Base-by-base conservation (phyloP, 1,140 invertebrate species). In the Formica selysi region DNA sequence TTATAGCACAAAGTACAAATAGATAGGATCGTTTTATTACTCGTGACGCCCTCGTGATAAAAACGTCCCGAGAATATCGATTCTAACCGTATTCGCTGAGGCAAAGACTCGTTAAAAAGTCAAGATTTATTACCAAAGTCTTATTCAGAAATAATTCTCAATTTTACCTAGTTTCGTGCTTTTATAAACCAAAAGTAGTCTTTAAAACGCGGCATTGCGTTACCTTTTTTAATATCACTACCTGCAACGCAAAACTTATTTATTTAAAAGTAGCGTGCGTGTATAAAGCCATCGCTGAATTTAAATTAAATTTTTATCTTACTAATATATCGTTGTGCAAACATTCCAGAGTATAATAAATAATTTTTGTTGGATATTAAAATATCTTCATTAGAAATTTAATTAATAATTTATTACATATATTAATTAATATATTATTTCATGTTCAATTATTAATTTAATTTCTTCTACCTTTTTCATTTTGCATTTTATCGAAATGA, bases 21-120 rank as follows among this genome's bases (percentile, higher is more conserved):
- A 48, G 26, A 83, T 3, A 41, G 5, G 13, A 29, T 48, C 41
- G 19, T 86, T 76, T 86, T 76, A 88, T 87, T 73, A 41, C 41
- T 71, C 36, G 29, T 26, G 73, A 54, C 36, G 29, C 38, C 48
- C 41, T 26, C 8, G 13, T 16, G 26, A 85, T 57, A 86, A 89
- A 57, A 86, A 64, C 29, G 41, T 71, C 65, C 38, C 29, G 13
- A 59, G 64, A 64, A 54, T 85, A 89, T 90, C 85, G 89, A 90
- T 90, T 80, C 54, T 19, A 2, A 29, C n/a, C 16, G 38, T 62
- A 32, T 19, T 90, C 87, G 29, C 29, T 38, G 0, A 41, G 57
- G 48, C 22, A 80, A 59, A 3, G n/a, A 13, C 22, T 73, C 67
- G 48, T 48, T 86, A 81, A 73, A 86, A 70, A 76, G 65, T 83